Evolutionary conservation across 1,140 invertebrate species (phyloP), one percentile per base, ranked within the genome.

Genomic region (Bombus waltoni): DNA sequence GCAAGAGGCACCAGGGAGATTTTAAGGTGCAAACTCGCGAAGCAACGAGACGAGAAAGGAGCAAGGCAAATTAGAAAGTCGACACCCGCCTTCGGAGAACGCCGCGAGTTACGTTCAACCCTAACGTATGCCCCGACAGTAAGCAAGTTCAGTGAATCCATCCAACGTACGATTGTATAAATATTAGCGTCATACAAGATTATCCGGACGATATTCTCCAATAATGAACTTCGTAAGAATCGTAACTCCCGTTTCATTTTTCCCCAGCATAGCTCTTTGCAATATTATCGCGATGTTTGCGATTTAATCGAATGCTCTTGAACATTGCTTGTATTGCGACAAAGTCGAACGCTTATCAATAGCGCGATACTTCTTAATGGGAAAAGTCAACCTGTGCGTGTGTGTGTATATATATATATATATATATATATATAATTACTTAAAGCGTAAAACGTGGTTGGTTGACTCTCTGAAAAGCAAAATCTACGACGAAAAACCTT

Each of bases 11-110:
- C 65, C 2, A 38, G 76, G 47, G 75, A 79, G 82, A 84, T 44
- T 72, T 84, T 59, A 59, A 59, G 47, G 75, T 71, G 66, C 35
- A 47, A 84, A 84, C n/a, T 78, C 38, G 47, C 18, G 62, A 25
- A 68, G 44, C 47, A 70, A 57, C 57, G 38, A 28, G 35, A 6
- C 28, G 22, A 8, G 35, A 22, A 66, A 59, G 38, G 38, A 57
- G 62, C n/a, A 13, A 70, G 42, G 42, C 5, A 47, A 78, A 59
- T 83, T 78, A 83, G 40, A 83, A 75, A 65, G 57, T 32, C n/a
- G 62, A 9, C 25, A 25, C 3, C 18, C 59, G 6, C 18, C 38
- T 10, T 40, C 35, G 47, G 18, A 25, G 73, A 8, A 15, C 47
- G 73, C 47, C 11, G 22, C 22, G n/a, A 53, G 22, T 11, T 38